A percentile compares a stretch with the other conserved stretches of the same genome.
Conservation (phyloP, 1,140 invertebrate genomes). For the Tribolium castaneum region DNA sequence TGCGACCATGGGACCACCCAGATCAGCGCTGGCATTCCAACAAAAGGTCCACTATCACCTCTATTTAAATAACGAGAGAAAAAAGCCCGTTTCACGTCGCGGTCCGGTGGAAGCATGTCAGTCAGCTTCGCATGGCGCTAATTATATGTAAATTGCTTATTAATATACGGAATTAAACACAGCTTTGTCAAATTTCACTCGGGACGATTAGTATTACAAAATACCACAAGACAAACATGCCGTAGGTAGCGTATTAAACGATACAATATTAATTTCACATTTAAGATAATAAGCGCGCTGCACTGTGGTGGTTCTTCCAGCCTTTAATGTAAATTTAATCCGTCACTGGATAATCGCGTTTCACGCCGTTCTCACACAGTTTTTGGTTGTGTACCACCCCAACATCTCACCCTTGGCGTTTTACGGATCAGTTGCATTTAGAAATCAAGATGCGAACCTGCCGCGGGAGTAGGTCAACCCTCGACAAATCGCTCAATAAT, state of each 20-base stretch:
- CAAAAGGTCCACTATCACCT: constrained; percentile 3
- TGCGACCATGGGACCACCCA: not conserved
- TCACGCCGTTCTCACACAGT: not conserved
- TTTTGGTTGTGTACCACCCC: constrained; percentile 9
- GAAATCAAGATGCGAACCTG: not conserved
- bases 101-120: constrained; percentile 16
- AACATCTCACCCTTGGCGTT: constrained; percentile 8
- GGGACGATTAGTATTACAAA: constrained; percentile 26
- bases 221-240: constrained; percentile 33
- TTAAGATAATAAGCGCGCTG: constrained; percentile 28
- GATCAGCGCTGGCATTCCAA: constrained; percentile 8
- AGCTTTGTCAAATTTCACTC: constrained; percentile 31
- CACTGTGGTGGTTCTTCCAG: constrained; percentile 11
- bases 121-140: constrained; percentile 15
- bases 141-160: constrained; percentile 33
- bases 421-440: constrained; percentile 15
- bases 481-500: no score
- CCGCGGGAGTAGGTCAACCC: not conserved
- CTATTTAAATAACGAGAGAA: constrained; percentile 15
- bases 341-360: constrained; percentile 16
- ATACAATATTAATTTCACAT: constrained; percentile 36
- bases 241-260: constrained; percentile 29
- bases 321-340: constrained; percentile 33
- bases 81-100: constrained; percentile 1
- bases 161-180: constrained; percentile 30